A percentile compares a stretch with the other conserved stretches of the same genome.
Conservation (phyloP, 1,140 invertebrate genomes). For the Antheraea pernyi region DNA sequence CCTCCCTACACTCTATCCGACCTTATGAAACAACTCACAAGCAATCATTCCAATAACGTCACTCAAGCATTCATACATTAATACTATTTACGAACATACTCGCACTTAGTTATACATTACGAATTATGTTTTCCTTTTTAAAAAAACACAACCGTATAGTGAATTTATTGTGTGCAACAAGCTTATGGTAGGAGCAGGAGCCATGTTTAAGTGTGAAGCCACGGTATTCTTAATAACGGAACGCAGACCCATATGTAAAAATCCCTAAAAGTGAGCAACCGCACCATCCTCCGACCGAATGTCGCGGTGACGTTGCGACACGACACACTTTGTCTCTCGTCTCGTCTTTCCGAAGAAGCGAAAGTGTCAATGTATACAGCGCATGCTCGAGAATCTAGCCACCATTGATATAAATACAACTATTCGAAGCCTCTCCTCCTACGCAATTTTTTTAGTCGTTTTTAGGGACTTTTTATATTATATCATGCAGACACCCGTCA, state of each 20-base stretch:
- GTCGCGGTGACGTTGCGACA: conserved; percentile 46
- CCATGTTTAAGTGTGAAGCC: conserved; percentile 8
- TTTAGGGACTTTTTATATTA: conserved; percentile 37
- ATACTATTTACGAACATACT: background rate
- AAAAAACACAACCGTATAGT: background rate
- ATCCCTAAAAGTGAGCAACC: conserved; percentile 44
- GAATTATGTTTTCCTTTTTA: background rate
- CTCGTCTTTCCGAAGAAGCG: conserved; percentile 61
- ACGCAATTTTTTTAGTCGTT: conserved; percentile 32
- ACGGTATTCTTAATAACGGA: background rate
- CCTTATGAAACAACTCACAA: too few relatives aligned
- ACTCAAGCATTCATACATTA: background rate
- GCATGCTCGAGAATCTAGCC: conserved; percentile 72
- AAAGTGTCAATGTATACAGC: conserved; percentile 74
- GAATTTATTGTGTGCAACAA: conserved; percentile 7
- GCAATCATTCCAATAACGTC: too few relatives aligned
- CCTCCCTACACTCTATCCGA: too few relatives aligned
- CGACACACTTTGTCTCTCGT: conserved; percentile 40
- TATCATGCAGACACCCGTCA: conserved; percentile 30
- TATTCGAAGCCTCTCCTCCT: conserved; percentile 49
- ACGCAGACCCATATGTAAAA: conserved; percentile 15
- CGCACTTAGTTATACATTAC: background rate
- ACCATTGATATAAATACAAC: conserved; percentile 57
- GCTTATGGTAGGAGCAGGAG: background rate
- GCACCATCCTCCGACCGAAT: conserved; percentile 77